Conservation (phyloP, 2,797 vertebrate genomes). For the Anguilla pacifica region DNA sequence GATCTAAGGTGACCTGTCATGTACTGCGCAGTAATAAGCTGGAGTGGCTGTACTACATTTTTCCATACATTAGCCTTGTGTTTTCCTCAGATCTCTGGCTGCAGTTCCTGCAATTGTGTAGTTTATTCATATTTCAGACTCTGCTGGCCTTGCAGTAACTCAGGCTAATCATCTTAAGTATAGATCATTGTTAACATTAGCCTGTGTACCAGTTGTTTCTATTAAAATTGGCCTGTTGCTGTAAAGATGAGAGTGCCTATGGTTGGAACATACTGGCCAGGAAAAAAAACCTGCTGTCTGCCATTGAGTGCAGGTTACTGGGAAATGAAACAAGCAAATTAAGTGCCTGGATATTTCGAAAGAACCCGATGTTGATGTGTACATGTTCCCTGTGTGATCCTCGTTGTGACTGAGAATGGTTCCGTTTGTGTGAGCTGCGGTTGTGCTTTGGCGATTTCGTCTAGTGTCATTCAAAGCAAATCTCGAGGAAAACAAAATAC, state of each 20-base stretch:
- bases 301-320: not conserved
- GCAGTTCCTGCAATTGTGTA: not conserved
- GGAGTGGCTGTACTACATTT: not conserved
- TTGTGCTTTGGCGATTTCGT: not conserved
- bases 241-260: not conserved
- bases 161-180: not conserved
- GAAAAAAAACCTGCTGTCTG: not conserved
- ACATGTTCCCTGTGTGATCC: not conserved
- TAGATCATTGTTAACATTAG: not conserved
- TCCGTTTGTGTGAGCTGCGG: not conserved
- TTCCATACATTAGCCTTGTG: not conserved
- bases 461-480: not conserved
- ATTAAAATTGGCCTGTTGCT: not conserved
- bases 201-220: not conserved
- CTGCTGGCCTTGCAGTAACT: not conserved
- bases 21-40: not conserved
- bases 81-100: not conserved
- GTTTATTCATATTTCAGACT: not conserved
- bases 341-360: not conserved
- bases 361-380: not conserved
- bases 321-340: not conserved
- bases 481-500: not conserved
- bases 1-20: not conserved
- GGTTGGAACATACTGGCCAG: not conserved
- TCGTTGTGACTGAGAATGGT: not conserved